A percentile compares a stretch with the other conserved stretches of the same genome.
Conservation (phyloP, 2,113 vertebrate genomes). For the Barnardius zonarius region DNA sequence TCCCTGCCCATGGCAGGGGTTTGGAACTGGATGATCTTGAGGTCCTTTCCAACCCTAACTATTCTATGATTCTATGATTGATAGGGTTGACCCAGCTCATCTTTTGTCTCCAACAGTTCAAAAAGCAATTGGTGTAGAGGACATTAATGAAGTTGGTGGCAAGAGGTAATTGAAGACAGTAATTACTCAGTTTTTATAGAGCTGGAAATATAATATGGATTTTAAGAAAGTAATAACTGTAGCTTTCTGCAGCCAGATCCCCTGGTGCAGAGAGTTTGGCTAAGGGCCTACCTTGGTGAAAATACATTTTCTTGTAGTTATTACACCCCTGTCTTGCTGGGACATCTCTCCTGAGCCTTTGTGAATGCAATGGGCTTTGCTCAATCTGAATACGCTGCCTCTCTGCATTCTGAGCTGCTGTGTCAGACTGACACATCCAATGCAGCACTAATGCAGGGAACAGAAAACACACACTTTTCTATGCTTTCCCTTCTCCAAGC, state of each 20-base stretch:
- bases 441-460: background rate
- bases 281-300: conserved; percentile 40
- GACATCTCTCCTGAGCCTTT: conserved; percentile 53
- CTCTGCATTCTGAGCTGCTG: background rate
- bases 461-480: background rate
- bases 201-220: conserved; percentile 58
- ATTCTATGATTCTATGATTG: background rate
- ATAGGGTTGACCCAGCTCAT: conserved; percentile 47
- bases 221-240: conserved; percentile 62
- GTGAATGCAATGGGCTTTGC: background rate
- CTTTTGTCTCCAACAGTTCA: conserved; percentile 57
- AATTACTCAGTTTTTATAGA: conserved; percentile 64
- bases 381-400: background rate
- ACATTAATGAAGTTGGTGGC: conserved; percentile 43
- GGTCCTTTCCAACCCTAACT: too few relatives aligned
- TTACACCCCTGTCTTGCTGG: conserved; percentile 57
- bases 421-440: background rate
- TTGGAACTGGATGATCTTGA: too few relatives aligned
- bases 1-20: too few relatives aligned
- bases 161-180: conserved; percentile 64
- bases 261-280: conserved; percentile 46
- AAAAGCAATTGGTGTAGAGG: conserved; percentile 2
- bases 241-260: conserved; percentile 43
- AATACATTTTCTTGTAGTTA: conserved; percentile 55
- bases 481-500: background rate